Conservation (phyloP, 2,113 vertebrate species). For the Pleuronectes platessa region DNA sequence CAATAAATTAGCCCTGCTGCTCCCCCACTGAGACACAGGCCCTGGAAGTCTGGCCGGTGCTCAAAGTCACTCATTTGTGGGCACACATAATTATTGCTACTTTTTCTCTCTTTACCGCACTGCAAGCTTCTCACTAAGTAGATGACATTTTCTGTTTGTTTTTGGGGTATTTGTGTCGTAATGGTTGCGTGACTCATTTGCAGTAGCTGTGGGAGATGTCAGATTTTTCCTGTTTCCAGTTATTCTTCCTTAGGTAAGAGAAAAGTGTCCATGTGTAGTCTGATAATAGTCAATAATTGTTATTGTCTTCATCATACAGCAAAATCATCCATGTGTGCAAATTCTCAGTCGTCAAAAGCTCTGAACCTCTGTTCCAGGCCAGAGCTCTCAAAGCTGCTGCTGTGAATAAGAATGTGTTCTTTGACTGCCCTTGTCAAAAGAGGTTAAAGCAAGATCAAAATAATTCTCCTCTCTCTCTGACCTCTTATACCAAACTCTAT, state of each 20-base stretch:
- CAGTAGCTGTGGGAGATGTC: slow-evolving; percentile 5
- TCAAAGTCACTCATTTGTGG: slow-evolving; percentile 39
- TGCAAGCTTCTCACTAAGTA: slow-evolving; percentile 11
- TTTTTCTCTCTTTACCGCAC: slow-evolving; percentile 26
- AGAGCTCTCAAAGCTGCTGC: slow-evolving; percentile 15
- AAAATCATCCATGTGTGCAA: background rate
- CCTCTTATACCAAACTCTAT: slow-evolving; percentile 43
- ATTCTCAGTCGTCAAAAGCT: background rate
- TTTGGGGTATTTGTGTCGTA: background rate
- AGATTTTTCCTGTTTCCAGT: background rate
- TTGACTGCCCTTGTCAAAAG: slow-evolving; percentile 36
- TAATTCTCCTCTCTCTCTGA: slow-evolving; percentile 22
- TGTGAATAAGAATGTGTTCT: slow-evolving; percentile 33
- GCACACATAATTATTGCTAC: slow-evolving; percentile 44
- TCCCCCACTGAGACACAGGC: slow-evolving; percentile 49
- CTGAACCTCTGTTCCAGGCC: background rate
- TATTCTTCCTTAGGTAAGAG: background rate
- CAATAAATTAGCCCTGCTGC: slow-evolving; percentile 73
- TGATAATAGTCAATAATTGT: background rate
- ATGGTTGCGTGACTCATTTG: slow-evolving; percentile 5
- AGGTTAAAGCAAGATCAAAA: slow-evolving; percentile 29
- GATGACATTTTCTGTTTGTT: background rate
- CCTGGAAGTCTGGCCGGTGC: slow-evolving; percentile 50
- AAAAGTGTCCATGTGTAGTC: background rate
- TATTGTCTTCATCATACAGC: background rate